Base-by-base conservation (phyloP, 2,797 vertebrate genomes). In the Sebastes dallii region DNA sequence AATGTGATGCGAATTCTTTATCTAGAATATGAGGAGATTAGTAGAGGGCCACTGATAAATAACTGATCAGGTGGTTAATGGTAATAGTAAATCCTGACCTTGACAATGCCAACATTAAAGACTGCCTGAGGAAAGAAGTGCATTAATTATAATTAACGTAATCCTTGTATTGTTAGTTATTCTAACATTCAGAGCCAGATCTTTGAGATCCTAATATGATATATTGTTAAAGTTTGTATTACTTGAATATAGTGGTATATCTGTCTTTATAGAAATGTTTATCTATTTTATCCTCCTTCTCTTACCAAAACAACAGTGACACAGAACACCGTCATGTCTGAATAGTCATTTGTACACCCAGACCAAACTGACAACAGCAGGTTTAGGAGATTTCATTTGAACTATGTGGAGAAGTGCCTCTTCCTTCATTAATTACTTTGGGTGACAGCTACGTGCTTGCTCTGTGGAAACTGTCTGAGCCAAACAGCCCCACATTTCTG, bases 401-500 rank as follows among this genome's bases (percentile, higher is more conserved):
- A 71, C 24, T 50, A 13, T 4, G 4, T 4, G 4, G 1, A 46
- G 32, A 80, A 84, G 65, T 46, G 1, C 18, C 42, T 69, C 8
- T 34, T 80, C 29, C 46, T 66, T 66, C 65, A 76, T 82, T 36
- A 22, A 70, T 80, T 69, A 69, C 81, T 64, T 80, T 70, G 36
- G 54, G 3, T 36, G 52, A 74, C 46, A 30, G 34, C 18, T 32
- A 46, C 59, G 75, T 82, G 55, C 10, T 64, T 65, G n/a, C 61
- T 76, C 12, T 25, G 20, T 70, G 36, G 24, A 86, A 81, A 88
- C 25, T 6, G 8, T 54, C 39, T 65, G 24, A 75, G 34, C 55
- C 56, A 66, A 83, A 86, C 67, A 72, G 67, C 39, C 32, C 27
- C 58, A 58, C 72, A 71, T 86, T 85, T 87, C 83, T 66, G 16